These are phyloP conservation scores for Ptychobarbus kaznakovi DNA, from an alignment of 2,797 vertebrate genomes.

Conservation along the genomic window DNA sequence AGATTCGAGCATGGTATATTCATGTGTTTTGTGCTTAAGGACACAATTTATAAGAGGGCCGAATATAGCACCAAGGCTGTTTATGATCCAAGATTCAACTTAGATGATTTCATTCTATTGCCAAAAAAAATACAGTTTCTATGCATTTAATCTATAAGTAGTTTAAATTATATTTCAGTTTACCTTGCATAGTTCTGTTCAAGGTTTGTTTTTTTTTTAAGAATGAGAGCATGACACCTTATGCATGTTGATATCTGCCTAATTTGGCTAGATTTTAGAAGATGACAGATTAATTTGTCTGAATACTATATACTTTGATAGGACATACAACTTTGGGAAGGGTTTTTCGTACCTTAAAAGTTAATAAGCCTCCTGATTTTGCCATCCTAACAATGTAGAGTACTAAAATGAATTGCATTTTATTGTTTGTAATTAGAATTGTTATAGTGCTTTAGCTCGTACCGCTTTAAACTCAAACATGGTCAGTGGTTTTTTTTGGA, in stretches of 20 bases:
- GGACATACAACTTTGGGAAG: not conserved
- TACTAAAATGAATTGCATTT: not conserved
- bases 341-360: not conserved
- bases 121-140: not conserved
- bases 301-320: not conserved
- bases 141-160: not conserved
- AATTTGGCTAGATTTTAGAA: not conserved
- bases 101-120: not conserved
- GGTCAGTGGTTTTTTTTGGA: constrained; percentile 13
- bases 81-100: not conserved
- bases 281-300: not conserved
- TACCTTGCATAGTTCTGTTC: not conserved
- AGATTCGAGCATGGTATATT: not conserved
- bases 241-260: not conserved
- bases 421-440: not conserved
- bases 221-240: not conserved
- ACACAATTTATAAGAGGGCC: not conserved
- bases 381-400: not conserved
- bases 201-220: not conserved
- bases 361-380: not conserved
- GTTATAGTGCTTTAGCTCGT: not conserved
- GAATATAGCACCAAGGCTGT: not conserved
- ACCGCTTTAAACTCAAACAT: constrained; percentile 12
- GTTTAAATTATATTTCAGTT: not conserved
- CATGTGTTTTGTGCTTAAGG: not conserved